Evolutionary conservation across 23 tunicate species (phyloP).

Genomic region (Trididemnum clinides): DNA sequence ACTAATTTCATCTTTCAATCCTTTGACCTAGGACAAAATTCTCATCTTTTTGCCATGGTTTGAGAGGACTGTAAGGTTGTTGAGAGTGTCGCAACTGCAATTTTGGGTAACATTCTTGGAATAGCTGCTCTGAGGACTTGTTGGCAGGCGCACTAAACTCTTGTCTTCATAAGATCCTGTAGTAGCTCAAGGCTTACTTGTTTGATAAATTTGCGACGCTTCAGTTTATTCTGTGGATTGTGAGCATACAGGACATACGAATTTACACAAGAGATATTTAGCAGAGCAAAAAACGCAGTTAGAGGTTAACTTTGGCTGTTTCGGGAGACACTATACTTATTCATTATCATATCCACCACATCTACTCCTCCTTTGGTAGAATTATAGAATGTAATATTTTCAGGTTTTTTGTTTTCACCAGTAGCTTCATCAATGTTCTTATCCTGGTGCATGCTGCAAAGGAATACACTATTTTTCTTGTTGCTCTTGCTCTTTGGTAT

Average conservation of each 20-base stretch:
- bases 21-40: no score
- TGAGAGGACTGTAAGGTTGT: background rate
- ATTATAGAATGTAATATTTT: conserved; percentile 11
- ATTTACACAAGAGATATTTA: background rate
- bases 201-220: conserved; percentile 22
- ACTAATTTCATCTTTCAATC: no score
- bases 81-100: background rate
- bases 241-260: background rate
- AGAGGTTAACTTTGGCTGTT: conserved; percentile 11
- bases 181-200: background rate
- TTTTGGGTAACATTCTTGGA: background rate
- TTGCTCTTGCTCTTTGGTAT: no score
- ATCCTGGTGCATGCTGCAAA: conserved; percentile 18
- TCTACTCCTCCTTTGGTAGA: no score
- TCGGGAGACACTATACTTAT: background rate
- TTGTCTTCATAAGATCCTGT: background rate
- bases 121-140: background rate
- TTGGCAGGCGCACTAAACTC: background rate
- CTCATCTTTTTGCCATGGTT: background rate
- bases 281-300: background rate
- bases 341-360: background rate
- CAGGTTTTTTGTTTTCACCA: conserved; percentile 17
- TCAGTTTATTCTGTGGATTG: no score
- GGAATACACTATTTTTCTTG: background rate
- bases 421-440: background rate